phyloP scores from a whole-genome alignment of 2,888 invertebrate species.

The Cantharis flavilabris region DNA sequence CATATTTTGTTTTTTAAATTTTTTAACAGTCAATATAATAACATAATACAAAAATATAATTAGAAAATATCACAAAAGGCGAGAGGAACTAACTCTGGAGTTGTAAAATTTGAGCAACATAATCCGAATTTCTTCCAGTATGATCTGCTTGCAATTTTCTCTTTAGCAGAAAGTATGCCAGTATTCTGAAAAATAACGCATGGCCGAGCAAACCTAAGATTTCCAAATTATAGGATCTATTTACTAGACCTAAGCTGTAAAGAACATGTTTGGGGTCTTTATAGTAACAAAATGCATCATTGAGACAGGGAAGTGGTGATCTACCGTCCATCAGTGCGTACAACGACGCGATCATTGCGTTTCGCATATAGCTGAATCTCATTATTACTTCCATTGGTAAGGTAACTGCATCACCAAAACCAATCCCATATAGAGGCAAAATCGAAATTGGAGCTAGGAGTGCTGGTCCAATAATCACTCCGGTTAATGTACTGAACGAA shows the following conservation, averaged over 20 bases:
- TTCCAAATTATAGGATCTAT: neutral
- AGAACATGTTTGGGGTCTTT: neutral
- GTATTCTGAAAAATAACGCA: neutral
- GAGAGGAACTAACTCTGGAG: neutral
- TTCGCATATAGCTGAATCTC: neutral
- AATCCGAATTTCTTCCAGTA: neutral
- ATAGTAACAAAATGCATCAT: neutral
- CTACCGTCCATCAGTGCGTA: neutral
- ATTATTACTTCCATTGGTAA: neutral
- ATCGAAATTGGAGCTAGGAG: neutral
- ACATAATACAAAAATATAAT: neutral
- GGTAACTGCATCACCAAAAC: neutral
- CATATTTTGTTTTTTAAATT: too few species aligned
- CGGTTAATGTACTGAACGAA: neutral
- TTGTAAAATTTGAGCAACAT: neutral
- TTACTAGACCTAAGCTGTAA: neutral
- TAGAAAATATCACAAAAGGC: neutral
- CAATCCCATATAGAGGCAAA: neutral
- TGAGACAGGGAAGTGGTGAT: neutral
- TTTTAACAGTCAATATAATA: neutral
- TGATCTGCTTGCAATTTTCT: neutral
- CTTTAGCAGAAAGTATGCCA: neutral
- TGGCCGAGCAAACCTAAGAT: neutral
- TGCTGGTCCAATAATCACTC: neutral
- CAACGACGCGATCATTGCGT: neutral